Conservation (phyloP, 2,797 vertebrate species). For the Lophius americanus region DNA sequence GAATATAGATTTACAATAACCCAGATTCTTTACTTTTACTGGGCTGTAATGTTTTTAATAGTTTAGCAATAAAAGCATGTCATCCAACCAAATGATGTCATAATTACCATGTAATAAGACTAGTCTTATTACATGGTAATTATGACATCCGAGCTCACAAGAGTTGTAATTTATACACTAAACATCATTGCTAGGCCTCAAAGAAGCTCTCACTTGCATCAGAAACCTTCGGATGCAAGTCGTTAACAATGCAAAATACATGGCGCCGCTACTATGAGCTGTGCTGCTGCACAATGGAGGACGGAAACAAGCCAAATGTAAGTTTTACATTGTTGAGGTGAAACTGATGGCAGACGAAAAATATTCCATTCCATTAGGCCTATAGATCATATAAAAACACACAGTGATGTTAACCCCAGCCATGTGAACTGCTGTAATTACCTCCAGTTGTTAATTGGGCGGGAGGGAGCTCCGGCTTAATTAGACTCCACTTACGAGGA, state of each 20-base stretch:
- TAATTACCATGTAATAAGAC: not conserved
- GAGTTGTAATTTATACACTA: conserved; percentile 5
- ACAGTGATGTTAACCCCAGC: conserved; percentile 47
- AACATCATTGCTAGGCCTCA: conserved; percentile 3
- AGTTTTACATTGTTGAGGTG: conserved; percentile 1
- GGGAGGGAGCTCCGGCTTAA: conserved; percentile 65
- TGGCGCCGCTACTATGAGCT: conserved; percentile 42
- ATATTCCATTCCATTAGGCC: not conserved
- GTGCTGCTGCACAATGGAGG: not conserved
- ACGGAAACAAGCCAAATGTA: not conserved
- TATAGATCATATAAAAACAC: conserved; percentile 1
- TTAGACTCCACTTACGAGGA: conserved; percentile 61
- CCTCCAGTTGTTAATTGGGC: conserved; percentile 61
- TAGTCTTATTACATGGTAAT: not conserved
- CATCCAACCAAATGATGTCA: not conserved
- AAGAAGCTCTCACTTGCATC: conserved; percentile 43
- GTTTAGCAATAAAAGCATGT: conserved; percentile 8
- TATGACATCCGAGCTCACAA: not conserved
- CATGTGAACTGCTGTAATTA: conserved; percentile 54
- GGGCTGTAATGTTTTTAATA: not conserved
- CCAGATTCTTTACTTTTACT: too few relatives aligned
- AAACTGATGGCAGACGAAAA: not conserved
- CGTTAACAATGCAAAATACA: conserved; percentile 63
- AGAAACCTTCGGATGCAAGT: conserved; percentile 47
- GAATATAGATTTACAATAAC: too few relatives aligned